phyloP scores from a whole-genome alignment of 2,113 vertebrate species.

The Clarias gariepinus region DNA sequence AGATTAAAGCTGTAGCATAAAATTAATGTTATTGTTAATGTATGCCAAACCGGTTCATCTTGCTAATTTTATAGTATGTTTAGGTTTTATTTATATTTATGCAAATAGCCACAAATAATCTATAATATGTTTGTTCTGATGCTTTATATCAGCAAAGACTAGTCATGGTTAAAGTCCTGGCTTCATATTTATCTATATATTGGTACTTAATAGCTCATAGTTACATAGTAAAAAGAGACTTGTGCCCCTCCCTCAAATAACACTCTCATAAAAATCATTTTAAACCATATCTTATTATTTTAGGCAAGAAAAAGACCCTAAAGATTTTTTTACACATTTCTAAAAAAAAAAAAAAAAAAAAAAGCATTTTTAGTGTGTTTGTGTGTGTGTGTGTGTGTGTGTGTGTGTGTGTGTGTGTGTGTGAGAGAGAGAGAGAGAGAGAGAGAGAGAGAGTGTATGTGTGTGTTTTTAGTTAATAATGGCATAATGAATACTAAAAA shows the following conservation, averaged over 20 bases:
- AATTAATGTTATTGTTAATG: neutral
- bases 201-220: neutral
- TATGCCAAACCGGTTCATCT: neutral
- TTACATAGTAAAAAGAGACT: neutral
- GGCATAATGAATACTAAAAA: neutral
- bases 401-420: constrained; percentile 3
- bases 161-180: neutral
- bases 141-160: neutral
- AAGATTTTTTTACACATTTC: neutral
- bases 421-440: neutral
- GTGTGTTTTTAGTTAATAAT: neutral
- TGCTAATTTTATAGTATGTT: too few species aligned
- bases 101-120: neutral
- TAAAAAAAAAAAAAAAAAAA: neutral
- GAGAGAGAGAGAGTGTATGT: neutral
- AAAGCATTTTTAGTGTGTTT: neutral
- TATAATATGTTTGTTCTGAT: neutral
- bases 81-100: neutral
- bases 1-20: neutral
- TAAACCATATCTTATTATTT: neutral
- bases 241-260: neutral
- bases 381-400: neutral
- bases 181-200: neutral
- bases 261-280: neutral
- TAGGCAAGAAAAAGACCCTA: neutral